Evolutionary conservation across 2,113 vertebrate genomes (phyloP).

Genomic region (Tiliqua scincoides): DNA sequence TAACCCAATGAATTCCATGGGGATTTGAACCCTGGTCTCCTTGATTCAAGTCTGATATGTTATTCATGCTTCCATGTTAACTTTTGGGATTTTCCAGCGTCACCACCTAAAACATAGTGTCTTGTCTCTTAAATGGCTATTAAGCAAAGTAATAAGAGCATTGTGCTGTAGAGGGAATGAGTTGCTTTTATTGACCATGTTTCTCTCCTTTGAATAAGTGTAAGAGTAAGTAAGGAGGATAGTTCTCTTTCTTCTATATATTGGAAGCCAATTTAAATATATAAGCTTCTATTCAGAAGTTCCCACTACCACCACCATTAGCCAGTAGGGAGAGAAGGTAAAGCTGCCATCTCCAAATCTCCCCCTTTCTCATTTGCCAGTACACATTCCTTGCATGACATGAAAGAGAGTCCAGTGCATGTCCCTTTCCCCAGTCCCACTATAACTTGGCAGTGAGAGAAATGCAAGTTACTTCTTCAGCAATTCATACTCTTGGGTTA

Average conservation of each 20-base stretch:
- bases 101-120: neutral
- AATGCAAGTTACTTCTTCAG: neutral
- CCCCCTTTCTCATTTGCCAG: no score
- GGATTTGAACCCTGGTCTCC: neutral
- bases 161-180: neutral
- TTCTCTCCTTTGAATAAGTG: neutral
- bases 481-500: neutral
- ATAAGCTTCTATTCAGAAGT: neutral
- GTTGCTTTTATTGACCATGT: neutral
- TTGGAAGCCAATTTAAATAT: neutral
- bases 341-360: no score
- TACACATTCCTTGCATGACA: no score
- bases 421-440: no score
- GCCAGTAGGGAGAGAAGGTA: no score
- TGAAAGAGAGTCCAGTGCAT: no score
- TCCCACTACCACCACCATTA: no score
- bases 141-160: neutral
- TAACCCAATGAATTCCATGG: neutral
- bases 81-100: neutral
- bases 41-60: neutral
- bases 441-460: neutral
- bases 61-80: neutral
- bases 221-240: neutral
- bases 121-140: neutral
- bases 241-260: neutral